These are phyloP conservation scores for Tenodera sinensis DNA, from an alignment of 2,888 invertebrate species.

Conservation along the genomic window DNA sequence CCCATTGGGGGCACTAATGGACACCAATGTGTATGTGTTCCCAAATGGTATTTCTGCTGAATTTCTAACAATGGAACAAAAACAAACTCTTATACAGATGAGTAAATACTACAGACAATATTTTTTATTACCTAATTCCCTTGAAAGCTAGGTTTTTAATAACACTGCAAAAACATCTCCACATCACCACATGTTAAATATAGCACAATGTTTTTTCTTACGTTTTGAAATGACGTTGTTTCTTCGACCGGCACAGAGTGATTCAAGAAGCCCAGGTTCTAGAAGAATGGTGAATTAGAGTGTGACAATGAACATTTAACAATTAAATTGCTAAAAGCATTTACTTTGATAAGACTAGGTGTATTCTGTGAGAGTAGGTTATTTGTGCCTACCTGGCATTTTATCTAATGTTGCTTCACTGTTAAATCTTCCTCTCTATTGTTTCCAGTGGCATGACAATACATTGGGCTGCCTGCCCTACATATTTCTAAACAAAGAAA, in stretches of 20 bases:
- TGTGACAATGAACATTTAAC: neutral
- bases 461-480: neutral
- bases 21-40: neutral
- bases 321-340: neutral
- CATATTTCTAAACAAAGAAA: neutral
- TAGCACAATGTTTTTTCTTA: neutral
- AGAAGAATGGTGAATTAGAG: neutral
- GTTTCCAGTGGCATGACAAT: slow-evolving; percentile 14
- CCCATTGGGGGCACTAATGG: neutral
- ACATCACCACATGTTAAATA: neutral
- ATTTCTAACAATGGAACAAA: neutral
- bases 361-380: neutral
- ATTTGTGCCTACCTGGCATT: neutral
- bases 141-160: neutral
- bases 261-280: neutral
- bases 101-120: neutral
- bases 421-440: neutral
- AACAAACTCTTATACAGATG: neutral
- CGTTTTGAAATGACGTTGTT: neutral
- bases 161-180: neutral
- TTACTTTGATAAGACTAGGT: neutral
- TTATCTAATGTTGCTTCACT: neutral
- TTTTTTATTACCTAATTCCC: neutral
- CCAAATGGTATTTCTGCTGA: neutral
- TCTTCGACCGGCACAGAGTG: neutral